Conservation (phyloP, 2,797 vertebrate genomes). For the Prunella strophiata region DNA sequence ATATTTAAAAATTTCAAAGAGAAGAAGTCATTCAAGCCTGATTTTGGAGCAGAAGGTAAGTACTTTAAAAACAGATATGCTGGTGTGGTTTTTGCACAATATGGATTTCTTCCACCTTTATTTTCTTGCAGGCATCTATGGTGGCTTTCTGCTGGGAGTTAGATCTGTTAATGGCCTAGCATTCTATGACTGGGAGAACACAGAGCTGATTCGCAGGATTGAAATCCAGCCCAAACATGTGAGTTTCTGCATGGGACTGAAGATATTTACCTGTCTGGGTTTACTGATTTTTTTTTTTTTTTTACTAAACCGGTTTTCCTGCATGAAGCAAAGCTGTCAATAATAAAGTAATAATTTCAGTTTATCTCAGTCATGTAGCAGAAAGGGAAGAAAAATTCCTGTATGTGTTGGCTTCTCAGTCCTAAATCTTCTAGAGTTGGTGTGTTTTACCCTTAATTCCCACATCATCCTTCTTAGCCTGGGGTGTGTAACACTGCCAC, state of each 20-base stretch:
- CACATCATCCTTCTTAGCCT: background rate
- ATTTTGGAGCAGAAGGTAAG: conserved; percentile 97
- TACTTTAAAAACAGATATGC: background rate
- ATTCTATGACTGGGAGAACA: conserved; percentile 98
- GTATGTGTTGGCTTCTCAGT: background rate
- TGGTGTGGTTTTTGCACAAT: background rate
- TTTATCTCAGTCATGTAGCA: background rate
- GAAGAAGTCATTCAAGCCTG: conserved; percentile 98
- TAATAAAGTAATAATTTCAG: background rate
- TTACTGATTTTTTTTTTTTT: background rate
- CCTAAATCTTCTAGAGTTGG: background rate
- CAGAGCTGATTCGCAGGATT: conserved; percentile 94
- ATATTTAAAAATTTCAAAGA: conserved; percentile 99
- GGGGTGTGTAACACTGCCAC: background rate
- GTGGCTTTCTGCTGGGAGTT: conserved; percentile 94
- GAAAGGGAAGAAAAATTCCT: background rate
- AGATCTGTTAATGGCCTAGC: conserved; percentile 94
- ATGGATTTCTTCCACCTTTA: background rate
- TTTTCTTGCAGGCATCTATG: conserved; percentile 88
- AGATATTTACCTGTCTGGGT: rapidly evolving
- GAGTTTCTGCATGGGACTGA: conserved; percentile 41
- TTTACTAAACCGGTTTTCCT: background rate
- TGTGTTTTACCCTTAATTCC: background rate
- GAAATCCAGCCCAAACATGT: conserved; percentile 99
- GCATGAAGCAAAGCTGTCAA: background rate